Conservation (phyloP, 1,140 invertebrate species). For the Frieseomelitta varia region DNA sequence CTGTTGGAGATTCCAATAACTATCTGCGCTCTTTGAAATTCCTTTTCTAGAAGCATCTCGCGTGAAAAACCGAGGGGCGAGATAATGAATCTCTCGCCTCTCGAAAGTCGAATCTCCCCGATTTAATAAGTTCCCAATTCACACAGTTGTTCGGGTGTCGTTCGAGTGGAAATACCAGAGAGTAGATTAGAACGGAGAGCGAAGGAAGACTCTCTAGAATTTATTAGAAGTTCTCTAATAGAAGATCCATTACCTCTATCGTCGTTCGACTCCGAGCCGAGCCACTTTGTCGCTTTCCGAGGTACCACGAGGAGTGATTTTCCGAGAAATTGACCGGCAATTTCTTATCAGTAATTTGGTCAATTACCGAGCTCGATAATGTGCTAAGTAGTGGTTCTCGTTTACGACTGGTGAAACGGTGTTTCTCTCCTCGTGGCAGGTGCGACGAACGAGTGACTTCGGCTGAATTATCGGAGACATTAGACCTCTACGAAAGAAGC, state of each 20-base stretch:
- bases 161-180: conserved; percentile 11
- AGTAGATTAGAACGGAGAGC: conserved; percentile 10
- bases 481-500: conserved; percentile 33
- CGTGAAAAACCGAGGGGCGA: no score
- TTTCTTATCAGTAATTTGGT: conserved; percentile 65
- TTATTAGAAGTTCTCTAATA: conserved; percentile 55
- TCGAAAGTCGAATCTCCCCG: conserved; percentile 1
- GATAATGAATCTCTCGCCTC: neutral
- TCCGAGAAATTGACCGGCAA: conserved; percentile 44
- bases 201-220: neutral
- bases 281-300: conserved; percentile 35
- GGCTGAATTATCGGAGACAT: conserved; percentile 32
- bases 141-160: conserved; percentile 17
- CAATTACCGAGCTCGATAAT: conserved; percentile 65
- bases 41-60: no score
- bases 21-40: no score
- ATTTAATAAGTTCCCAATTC: conserved; percentile 42
- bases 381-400: conserved; percentile 58
- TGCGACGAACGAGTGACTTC: conserved; percentile 23
- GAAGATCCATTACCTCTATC: conserved; percentile 75
- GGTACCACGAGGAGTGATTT: conserved; percentile 35
- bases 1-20: no score
- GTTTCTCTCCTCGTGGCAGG: conserved; percentile 28
- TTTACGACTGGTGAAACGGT: conserved; percentile 28
- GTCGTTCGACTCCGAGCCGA: conserved; percentile 32